phyloP scores from a whole-genome alignment of 2,888 invertebrate genomes.

The Drosophila demipolita region DNA sequence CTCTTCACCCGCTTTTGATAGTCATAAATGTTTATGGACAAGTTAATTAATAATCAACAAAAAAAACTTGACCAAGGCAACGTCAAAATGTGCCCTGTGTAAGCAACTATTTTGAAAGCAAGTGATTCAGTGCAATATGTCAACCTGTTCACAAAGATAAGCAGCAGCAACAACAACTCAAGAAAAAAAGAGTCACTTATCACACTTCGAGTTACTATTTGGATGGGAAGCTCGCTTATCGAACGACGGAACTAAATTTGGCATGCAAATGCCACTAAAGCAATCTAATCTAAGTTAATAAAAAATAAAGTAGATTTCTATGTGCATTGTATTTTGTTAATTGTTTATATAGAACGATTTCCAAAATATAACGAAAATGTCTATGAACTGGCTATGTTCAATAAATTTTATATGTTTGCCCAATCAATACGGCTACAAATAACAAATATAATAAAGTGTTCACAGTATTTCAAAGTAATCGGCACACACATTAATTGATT shows the following conservation, averaged over 20 bases:
- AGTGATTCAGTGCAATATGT: conserved; percentile 46
- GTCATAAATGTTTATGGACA: conserved; percentile 7
- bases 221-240: conserved; percentile 17
- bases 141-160: conserved; percentile 32
- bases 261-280: conserved; percentile 28
- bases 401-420: conserved; percentile 39
- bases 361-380: conserved; percentile 1
- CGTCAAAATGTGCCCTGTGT: conserved; percentile 35
- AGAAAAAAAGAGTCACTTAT: background rate
- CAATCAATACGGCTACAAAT: conserved; percentile 21
- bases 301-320: conserved; percentile 11
- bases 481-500: conserved; percentile 25
- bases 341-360: conserved; percentile 23
- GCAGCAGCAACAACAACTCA: background rate
- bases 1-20: background rate
- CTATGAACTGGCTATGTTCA: conserved; percentile 22
- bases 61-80: conserved; percentile 47
- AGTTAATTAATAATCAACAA: conserved; percentile 19
- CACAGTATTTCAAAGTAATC: conserved; percentile 4
- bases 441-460: conserved; percentile 17
- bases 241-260: background rate
- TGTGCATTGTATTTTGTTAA: background rate
- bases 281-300: conserved; percentile 34
- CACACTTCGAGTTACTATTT: conserved; percentile 1
- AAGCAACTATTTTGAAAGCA: conserved; percentile 56